Base-by-base conservation (phyloP, 2,888 invertebrate species). In the Orchesellides sinensis region DNA sequence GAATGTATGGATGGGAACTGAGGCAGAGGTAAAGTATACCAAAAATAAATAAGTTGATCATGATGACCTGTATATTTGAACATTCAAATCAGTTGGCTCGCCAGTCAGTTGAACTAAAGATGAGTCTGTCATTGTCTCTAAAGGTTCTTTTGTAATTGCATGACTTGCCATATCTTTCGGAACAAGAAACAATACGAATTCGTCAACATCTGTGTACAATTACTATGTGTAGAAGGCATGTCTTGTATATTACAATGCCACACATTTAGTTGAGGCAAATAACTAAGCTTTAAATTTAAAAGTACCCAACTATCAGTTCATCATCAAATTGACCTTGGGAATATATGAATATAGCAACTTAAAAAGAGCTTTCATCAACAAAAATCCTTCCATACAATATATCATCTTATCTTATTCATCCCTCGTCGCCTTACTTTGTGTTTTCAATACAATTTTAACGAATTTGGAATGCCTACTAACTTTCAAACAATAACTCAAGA, bases 391-490 rank as follows among this genome's bases (percentile, higher is more conserved):
- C 40, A 10, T n/a, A 40, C 40, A 40, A 40, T 8, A 40, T 12
- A 52, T 52, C 54, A 66, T 69, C 32, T 40, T 69, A 32, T 54
- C 45, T 21, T 81, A 68, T 73, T 81, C 73, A 81, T 81, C 73
- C 21, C 68, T 81, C 73, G 68, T 81, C 80, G 80, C 59, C 66
- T 68, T 73, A 74, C 80, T 81, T 73, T 81, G 66, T 79, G 70
- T 79, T 61, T 59, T 27, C 40, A 47, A 54, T 32, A 72, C 66
- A 66, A 72, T 80, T 80, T 72, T 80, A 66, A 80, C 66, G 80
- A 80, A 80, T 72, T 72, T 66, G 66, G 80, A 80, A 80, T 80
- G 80, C 66, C 80, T 80, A 72, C 80, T 80, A 80, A 72, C 80
- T 80, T 80, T 72, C 56, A 65, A 80, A 80, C 80, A 80, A 80